Evolutionary conservation across 2,797 vertebrate genomes (phyloP), one percentile per base, ranked within the genome.

Genomic region (Distichodus sexfasciatus): DNA sequence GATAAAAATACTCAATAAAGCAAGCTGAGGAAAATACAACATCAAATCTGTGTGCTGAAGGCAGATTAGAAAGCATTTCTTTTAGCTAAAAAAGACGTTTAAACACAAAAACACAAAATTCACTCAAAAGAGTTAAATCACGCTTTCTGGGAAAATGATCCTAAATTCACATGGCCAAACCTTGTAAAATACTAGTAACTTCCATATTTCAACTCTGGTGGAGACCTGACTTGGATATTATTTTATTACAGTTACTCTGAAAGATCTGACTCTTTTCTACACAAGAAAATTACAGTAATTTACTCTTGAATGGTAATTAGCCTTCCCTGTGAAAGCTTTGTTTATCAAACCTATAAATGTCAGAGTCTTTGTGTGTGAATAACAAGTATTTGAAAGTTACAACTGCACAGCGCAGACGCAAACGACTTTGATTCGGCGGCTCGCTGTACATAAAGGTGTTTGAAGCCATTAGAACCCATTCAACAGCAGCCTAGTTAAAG

Each of bases 191-290:
- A n/a, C n/a, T n/a, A n/a, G n/a, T n/a, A n/a, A n/a, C n/a, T n/a
- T n/a, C n/a, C n/a, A n/a, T n/a, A n/a, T 35, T 12, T 38, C 29
- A 21, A 15, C 19, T 17, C 6, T 54, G 48, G 36, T 54, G 48
- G 29, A 44, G 54, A 26, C n/a, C n/a, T 36, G 51, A 46, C 50
- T 46, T 53, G 47, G 76, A 81, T 77, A 72, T 69, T 43, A 66
- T 74, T 36, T 79, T 57, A 83, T 79, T 81, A 74, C 68, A 71
- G 47, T 38, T 61, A 40, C 65, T 79, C 66, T 41, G 60, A 71
- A 72, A 84, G 79, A 33, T 79, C 51, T 54, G 35, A 21, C 54
- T 59, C 26, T 31, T 43, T 63, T 66, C 47, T 23, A 58, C 47
- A 0, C 1, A 69, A 23, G 28, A 46, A 68, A 67, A 73, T 48